A percentile compares a stretch with the other conserved stretches of the same genome.
Evolutionary conservation across 2,113 vertebrate species (phyloP).

Genomic region (Phylloscopus trochilus): DNA sequence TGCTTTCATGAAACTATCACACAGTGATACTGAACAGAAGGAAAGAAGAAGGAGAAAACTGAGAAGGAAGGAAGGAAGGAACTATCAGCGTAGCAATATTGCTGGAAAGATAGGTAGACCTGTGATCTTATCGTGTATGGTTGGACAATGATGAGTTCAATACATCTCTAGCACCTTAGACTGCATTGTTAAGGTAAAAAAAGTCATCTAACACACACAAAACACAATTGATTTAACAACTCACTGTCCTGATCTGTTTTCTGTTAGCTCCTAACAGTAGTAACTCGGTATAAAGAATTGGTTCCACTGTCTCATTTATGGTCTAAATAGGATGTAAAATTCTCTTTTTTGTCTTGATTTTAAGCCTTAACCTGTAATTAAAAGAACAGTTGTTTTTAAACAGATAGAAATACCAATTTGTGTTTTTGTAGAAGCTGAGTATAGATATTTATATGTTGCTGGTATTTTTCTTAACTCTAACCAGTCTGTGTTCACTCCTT

Average conservation of each 20-base stretch:
- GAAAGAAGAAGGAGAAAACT: not conserved
- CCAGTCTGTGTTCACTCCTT: not conserved
- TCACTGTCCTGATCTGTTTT: not conserved
- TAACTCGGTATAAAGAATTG: not conserved
- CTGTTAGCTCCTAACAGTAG: not conserved
- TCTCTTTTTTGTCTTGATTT: not conserved
- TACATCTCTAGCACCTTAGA: not conserved
- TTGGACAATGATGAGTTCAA: not conserved
- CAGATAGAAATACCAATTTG: not conserved
- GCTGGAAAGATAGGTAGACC: not conserved
- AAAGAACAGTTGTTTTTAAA: not conserved
- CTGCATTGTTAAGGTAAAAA: not conserved
- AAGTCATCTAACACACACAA: not conserved
- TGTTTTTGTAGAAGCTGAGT: not conserved
- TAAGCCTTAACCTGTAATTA: not conserved
- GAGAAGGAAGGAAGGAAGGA: conserved; percentile 23
- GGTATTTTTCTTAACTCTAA: not conserved
- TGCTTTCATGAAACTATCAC: conserved; percentile 33
- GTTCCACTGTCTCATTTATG: not conserved
- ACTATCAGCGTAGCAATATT: not conserved
- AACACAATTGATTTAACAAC: not conserved
- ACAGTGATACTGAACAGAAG: conserved; percentile 1
- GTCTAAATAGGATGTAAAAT: not conserved
- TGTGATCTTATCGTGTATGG: not conserved
- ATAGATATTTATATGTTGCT: not conserved